Evolutionary conservation across 1,140 invertebrate species (phyloP), one percentile per base, ranked within the genome.

Genomic region (Halesus radiatus): DNA sequence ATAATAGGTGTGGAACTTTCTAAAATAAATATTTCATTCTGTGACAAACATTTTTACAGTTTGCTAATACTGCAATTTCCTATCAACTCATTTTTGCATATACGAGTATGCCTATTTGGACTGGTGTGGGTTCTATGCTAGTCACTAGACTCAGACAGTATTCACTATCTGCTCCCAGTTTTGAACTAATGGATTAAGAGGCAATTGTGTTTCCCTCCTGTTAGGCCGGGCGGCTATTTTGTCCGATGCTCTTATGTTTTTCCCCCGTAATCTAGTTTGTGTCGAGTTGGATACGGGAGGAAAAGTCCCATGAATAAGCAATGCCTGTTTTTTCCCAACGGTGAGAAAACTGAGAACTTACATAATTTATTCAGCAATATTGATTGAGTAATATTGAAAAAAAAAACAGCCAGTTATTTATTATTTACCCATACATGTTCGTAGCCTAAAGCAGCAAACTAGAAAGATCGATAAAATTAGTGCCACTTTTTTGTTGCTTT

Each of bases 291-390:
- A 54, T 16, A 15, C 22, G 45, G 50, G 50, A 72, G 50, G 15
- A 72, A 72, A 53, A 72, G 68, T 72, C 8, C 50, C 45, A 54
- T 72, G 50, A 72, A 54, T 72, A 72, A 53, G 68, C 54, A 54
- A 26, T 72, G 13, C 10, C 16, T 54, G 3, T 54, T 72, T 45
- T 26, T 72, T 52, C 60, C 45, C 50, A 53, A 50, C 50, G 20
- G 54, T 53, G 20, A 53, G 68, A 72, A 72, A 72, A 72, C 18
- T 72, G 37, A 72, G 68, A 72, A 7, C 37, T 50, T 10, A 13
- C 68, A 26, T 23, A 10, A 23, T 53, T 53, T 72, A 53, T 72
- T 72, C 45, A 72, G 45, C 18, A 7, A 53, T 72, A 72, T 72
- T 45, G 68, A 72, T 72, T 23, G 37, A 18, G 7, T 52, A 72